Evolutionary conservation across 1,140 invertebrate genomes (phyloP).

Genomic region (Condylostylus longicornis): DNA sequence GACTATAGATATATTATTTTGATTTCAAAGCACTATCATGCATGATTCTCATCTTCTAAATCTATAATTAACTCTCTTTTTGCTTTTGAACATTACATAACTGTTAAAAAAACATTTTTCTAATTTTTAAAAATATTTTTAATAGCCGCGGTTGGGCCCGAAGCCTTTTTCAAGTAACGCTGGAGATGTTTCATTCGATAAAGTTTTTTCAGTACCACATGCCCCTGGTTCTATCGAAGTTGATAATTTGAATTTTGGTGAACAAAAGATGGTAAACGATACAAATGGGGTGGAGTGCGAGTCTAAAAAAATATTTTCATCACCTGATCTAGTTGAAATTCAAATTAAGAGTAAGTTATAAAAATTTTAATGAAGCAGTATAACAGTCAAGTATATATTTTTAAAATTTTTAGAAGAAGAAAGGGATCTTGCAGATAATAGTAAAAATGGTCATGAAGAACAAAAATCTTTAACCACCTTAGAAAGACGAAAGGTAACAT

Average conservation of each 20-base stretch:
- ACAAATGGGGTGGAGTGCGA: not conserved
- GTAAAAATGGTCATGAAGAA: conserved; percentile 10
- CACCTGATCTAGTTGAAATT: conserved; percentile 28
- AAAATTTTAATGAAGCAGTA: no score
- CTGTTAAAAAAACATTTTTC: no score
- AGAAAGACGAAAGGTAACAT: conserved; percentile 44
- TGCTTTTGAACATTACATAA: no score
- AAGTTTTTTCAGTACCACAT: conserved; percentile 59
- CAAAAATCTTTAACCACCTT: conserved; percentile 61
- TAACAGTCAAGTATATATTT: no score
- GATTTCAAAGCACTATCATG: no score
- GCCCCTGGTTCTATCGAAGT: conserved; percentile 43
- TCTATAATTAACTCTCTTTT: no score
- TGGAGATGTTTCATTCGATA: conserved; percentile 59
- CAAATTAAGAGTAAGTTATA: conserved; percentile 24
- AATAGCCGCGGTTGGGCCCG: conserved; percentile 59
- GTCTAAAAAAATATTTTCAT: not conserved
- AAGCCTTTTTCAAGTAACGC: conserved; percentile 66
- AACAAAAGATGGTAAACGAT: not conserved
- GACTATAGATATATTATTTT: no score
- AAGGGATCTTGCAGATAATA: no score
- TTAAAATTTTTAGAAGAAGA: no score
- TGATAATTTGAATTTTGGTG: conserved; percentile 11
- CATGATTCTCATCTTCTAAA: no score
- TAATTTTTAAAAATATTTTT: no score